A percentile compares a stretch with the other conserved stretches of the same genome.
Evolutionary conservation across 2,888 invertebrate genomes (phyloP).

Genomic region (Hyposoter didymator): DNA sequence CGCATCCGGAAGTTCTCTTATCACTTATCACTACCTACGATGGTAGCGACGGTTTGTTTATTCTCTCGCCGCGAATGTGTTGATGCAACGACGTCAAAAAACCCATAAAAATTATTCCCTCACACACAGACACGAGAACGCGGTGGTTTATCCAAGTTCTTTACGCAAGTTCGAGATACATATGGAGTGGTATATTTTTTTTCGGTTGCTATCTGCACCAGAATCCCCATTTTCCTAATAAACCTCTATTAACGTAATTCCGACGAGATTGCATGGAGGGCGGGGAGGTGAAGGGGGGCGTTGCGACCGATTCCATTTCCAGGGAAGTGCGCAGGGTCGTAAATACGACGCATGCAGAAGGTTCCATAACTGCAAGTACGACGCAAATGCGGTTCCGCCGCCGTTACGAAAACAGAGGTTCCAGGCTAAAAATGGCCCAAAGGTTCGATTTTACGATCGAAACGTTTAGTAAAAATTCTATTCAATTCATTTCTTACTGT

Average conservation of each 20-base stretch:
- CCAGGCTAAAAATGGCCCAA: too few species aligned
- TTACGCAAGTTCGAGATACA: not conserved
- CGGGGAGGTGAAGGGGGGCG: too few species aligned
- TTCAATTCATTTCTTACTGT: not conserved
- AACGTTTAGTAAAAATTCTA: not conserved
- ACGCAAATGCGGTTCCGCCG: too few species aligned
- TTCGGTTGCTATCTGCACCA: not conserved
- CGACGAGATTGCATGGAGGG: too few species aligned
- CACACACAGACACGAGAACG: not conserved
- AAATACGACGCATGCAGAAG: too few species aligned
- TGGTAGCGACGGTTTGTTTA: conserved; percentile 6
- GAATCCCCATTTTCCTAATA: too few species aligned
- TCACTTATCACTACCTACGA: conserved; percentile 55
- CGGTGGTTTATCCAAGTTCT: not conserved
- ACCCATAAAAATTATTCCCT: not conserved
- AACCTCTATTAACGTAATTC: too few species aligned
- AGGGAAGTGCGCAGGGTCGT: too few species aligned
- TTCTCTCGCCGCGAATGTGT: not conserved
- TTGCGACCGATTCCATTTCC: too few species aligned
- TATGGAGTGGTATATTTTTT: not conserved
- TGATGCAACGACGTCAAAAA: not conserved
- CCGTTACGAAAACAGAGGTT: too few species aligned
- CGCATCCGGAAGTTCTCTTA: conserved; percentile 73
- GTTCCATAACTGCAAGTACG: too few species aligned
- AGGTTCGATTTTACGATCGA: not conserved